Evolutionary conservation across 2,888 invertebrate genomes (phyloP).

Genomic region (Metopia argyrocephala): DNA sequence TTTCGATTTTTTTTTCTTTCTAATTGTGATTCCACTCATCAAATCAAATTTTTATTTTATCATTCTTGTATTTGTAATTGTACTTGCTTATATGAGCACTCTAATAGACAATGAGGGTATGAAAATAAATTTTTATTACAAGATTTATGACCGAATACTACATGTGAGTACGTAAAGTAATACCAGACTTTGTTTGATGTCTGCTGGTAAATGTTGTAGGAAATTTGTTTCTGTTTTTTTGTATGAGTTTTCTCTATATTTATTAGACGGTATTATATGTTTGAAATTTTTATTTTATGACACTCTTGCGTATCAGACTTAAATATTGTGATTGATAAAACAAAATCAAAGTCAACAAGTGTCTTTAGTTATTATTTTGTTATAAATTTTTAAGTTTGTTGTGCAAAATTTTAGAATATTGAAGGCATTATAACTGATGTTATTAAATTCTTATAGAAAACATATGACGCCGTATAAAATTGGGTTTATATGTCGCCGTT

Average conservation of each 20-base stretch:
- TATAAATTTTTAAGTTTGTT: background rate
- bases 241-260: conserved; percentile 38
- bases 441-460: too few species aligned
- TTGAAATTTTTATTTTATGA: background rate
- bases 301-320: background rate
- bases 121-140: conserved; percentile 38
- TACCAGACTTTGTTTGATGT: too few species aligned
- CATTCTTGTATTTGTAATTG: background rate
- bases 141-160: conserved; percentile 45
- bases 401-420: too few species aligned
- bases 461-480: too few species aligned
- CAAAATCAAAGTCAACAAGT: background rate
- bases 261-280: conserved; percentile 25
- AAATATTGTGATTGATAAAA: conserved; percentile 39
- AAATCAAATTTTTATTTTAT: background rate
- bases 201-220: background rate
- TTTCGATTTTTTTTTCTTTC: conserved; percentile 13
- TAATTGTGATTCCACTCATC: conserved; percentile 8
- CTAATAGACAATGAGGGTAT: background rate
- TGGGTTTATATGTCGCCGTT: too few species aligned
- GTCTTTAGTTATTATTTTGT: background rate
- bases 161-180: background rate
- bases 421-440: background rate
- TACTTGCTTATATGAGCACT: background rate
- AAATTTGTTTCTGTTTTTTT: background rate